phyloP scores from a whole-genome alignment of 2,888 invertebrate species.

The Lasioglossum pauxillum region DNA sequence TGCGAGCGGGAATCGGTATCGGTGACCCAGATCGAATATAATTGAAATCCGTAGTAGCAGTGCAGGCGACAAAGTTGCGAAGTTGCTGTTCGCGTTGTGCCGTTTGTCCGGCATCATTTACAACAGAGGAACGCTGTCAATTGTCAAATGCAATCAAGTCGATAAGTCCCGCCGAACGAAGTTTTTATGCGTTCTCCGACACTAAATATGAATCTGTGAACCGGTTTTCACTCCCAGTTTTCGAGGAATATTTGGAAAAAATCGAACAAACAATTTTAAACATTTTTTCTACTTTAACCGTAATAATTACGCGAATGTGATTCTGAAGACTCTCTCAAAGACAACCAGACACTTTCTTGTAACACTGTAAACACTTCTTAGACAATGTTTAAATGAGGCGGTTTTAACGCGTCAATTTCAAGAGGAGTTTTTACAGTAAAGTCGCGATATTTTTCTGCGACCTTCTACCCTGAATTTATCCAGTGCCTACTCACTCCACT shows the following conservation, averaged over 20 bases:
- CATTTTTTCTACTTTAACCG: not conserved
- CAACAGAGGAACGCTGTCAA: not conserved
- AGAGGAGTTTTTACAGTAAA: too few species aligned
- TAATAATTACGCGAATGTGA: too few species aligned
- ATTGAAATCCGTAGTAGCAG: conserved; percentile 16
- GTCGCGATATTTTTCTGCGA: too few species aligned
- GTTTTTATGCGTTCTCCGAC: not conserved
- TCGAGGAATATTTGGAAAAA: not conserved
- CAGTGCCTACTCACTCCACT: too few species aligned
- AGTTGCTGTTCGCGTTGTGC: conserved; percentile 5
- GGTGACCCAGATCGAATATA: conserved; percentile 30
- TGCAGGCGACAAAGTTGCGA: conserved; percentile 6
- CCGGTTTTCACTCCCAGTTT: not conserved
- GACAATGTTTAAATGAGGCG: too few species aligned
- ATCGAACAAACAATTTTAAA: too few species aligned
- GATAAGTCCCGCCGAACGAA: conserved; percentile 17
- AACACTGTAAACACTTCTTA: too few species aligned
- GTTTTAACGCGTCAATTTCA: too few species aligned
- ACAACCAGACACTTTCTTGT: too few species aligned
- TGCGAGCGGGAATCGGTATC: not conserved
- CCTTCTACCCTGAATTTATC: too few species aligned
- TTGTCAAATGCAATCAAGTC: conserved; percentile 49
- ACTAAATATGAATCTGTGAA: not conserved
- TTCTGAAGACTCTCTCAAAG: too few species aligned
- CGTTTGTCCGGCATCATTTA: conserved; percentile 15